phyloP scores from a whole-genome alignment of 2,888 invertebrate genomes.

The Blomia tropicalis region DNA sequence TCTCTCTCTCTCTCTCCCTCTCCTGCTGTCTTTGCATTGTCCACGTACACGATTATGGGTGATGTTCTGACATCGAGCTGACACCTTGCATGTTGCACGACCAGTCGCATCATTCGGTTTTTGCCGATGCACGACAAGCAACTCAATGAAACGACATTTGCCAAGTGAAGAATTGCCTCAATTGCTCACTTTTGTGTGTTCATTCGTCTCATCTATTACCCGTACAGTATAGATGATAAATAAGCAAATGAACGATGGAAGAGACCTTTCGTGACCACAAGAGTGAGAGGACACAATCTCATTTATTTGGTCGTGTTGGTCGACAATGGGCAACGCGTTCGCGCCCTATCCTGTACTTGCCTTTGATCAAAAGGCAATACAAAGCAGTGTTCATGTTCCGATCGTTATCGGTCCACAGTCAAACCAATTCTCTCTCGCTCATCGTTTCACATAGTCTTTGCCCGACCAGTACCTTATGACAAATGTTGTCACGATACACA shows the following conservation, averaged over 20 bases:
- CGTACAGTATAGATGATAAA: not conserved
- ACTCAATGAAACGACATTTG: not conserved
- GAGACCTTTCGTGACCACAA: constrained; percentile 14
- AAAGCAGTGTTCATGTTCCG: not conserved
- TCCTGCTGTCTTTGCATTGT: too few relatives aligned
- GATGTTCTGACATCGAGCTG: not conserved
- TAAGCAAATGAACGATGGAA: constrained; percentile 8
- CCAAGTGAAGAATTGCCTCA: not conserved
- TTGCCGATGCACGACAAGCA: too few relatives aligned
- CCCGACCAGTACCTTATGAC: constrained; percentile 3
- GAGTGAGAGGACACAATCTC: constrained; percentile 2
- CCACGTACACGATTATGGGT: too few relatives aligned
- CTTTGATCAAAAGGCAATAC: not conserved
- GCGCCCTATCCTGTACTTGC: too few relatives aligned
- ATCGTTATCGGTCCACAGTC: constrained; percentile 10
- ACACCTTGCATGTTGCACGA: not conserved
- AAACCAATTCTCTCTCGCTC: not conserved
- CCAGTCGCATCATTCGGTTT: too few relatives aligned
- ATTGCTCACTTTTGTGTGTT: not conserved
- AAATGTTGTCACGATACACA: constrained; percentile 5
- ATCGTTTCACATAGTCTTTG: too few relatives aligned
- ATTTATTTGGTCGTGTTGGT: not conserved
- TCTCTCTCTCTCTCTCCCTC: too few relatives aligned
- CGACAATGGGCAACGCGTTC: not conserved
- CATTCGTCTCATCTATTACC: not conserved